Base-by-base conservation (phyloP, 2,113 vertebrate genomes). In the Actenoides lindsayi region DNA sequence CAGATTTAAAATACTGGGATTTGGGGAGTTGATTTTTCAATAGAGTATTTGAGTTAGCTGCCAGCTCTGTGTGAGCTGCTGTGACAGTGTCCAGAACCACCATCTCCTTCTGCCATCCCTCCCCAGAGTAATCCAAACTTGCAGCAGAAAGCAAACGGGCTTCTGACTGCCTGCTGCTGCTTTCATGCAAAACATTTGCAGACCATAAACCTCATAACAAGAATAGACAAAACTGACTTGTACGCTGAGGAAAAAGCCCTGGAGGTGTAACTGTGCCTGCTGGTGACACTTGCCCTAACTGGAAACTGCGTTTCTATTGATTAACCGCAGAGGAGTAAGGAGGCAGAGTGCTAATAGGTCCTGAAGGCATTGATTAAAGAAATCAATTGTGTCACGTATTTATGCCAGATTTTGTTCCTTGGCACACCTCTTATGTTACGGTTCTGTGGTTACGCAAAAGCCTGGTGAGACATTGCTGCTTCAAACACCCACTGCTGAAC, bases 261-360 rank as follows among this genome's bases (percentile, higher is more conserved):
- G 54, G 54, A 90, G 79, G 28, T 64, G 75, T 59, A 63, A 51
- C 48, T 63, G 69, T 69, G 83, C 77, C 96, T 92, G 78, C 74
- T 94, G 83, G 77, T 91, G 94, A 82, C 89, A 87, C 53, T 92
- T 93, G 77, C 77, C 92, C 89, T 95, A 79, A 89, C 95, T 92
- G 69, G 89, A 95, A 96, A 79, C 86, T 75, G 69, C 3, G 0
- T 93, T 97, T 93, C 62, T 81, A 93, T 84, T 87, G 95, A 96
- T 88, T 87, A 75, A 87, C 86, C 62, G 24, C 28, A 6, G 50
- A 82, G 78, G 17, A 89, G 54, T 67, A 76, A 85, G 83, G 70
- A 94, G 80, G 59, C 79, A 83, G 71, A 86, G 78, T 13, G 18
- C 69, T 94, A 83, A 89, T 69, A 89, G 37, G 78, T 95, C 81